These are phyloP conservation scores for Oscarella lobularis DNA, from an alignment of 37 sponge, comb jelly and placozoan genomes.

Conservation along the genomic window DNA sequence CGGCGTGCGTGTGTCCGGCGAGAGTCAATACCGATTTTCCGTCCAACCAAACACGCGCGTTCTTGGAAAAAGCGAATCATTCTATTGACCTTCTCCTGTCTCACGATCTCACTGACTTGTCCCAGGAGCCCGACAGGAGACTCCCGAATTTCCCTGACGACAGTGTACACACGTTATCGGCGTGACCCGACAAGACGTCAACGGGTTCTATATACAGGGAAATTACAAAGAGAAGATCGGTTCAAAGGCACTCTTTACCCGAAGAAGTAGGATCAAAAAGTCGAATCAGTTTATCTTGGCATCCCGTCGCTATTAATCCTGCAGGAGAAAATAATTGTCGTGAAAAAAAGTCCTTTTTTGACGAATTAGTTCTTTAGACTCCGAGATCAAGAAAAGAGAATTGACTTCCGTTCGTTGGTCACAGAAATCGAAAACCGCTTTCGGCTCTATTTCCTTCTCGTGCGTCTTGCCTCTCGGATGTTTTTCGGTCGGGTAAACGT, in stretches of 20 bases:
- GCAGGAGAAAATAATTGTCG: too few species aligned
- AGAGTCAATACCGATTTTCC: not conserved
- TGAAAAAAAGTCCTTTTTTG: too few species aligned
- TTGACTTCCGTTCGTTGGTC: too few species aligned
- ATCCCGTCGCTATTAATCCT: conserved; percentile 4
- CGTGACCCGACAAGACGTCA: not conserved
- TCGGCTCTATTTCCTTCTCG: too few species aligned
- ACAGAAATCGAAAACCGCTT: too few species aligned
- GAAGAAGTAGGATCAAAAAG: not conserved
- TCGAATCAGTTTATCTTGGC: conserved; percentile 1
- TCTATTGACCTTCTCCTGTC: not conserved
- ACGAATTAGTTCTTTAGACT: too few species aligned
- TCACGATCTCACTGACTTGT: not conserved
- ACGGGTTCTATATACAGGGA: not conserved
- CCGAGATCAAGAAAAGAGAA: too few species aligned
- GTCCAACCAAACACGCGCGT: conserved; percentile 1
- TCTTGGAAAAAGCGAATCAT: not conserved
- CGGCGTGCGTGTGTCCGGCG: conserved; percentile 5
- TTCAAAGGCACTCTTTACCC: not conserved
- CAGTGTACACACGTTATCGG: not conserved
- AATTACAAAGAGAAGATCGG: not conserved
- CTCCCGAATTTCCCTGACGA: not conserved
- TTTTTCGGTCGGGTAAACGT: not conserved
- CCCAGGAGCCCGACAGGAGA: conserved; percentile 6
- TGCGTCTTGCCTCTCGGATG: conserved; percentile 3